Evolutionary conservation across 2,113 vertebrate genomes (phyloP).

Genomic region (Chauna torquata): DNA sequence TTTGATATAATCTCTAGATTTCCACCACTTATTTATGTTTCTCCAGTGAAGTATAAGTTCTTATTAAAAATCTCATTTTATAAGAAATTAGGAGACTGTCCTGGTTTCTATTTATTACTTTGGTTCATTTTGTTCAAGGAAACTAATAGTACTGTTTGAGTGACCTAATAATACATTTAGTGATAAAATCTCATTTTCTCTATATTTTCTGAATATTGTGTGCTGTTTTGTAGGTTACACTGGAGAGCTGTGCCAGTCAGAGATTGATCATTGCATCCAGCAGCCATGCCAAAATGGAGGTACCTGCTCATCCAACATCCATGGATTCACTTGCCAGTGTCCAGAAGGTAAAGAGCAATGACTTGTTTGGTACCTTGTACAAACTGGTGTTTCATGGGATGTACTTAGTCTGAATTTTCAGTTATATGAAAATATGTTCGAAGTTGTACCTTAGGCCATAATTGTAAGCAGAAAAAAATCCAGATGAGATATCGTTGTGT

Average conservation of each 20-base stretch:
- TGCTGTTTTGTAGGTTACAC: constrained; percentile 76
- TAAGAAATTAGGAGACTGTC: not conserved
- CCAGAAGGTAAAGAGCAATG: constrained; percentile 82
- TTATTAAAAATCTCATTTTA: not conserved
- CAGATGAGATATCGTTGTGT: not conserved
- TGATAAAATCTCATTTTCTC: not conserved
- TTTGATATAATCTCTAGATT: not conserved
- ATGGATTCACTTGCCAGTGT: constrained; percentile 90
- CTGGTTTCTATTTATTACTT: not conserved
- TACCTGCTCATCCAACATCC: constrained; percentile 84
- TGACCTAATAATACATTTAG: not conserved
- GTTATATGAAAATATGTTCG: not conserved
- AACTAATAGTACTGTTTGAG: not conserved
- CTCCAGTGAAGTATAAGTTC: not conserved
- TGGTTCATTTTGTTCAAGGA: not conserved
- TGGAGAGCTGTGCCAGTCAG: constrained; percentile 89
- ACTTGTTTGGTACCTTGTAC: not conserved
- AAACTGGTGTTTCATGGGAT: not conserved
- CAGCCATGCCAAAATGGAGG: constrained; percentile 92
- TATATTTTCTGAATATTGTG: not conserved
- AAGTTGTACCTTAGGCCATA: not conserved
- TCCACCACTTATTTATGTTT: not conserved
- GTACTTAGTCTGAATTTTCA: not conserved
- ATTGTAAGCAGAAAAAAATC: not conserved
- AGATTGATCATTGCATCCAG: constrained; percentile 89